Conservation (phyloP, 2,888 invertebrate genomes). For the Dugesia japonica region DNA sequence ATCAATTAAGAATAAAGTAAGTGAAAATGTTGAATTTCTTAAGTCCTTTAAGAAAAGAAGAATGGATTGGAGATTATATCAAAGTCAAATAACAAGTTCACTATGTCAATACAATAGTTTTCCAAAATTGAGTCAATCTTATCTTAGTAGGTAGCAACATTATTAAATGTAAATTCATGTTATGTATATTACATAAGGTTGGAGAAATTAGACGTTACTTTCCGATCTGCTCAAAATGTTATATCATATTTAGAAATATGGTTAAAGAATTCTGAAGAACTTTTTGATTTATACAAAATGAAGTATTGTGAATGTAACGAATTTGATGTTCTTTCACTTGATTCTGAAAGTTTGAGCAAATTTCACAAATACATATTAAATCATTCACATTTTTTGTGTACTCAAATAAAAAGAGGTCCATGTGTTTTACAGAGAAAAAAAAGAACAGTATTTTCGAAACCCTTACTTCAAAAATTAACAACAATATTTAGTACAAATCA, state of each 20-base stretch:
- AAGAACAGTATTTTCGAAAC: neutral
- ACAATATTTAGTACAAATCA: neutral
- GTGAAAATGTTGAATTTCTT: neutral
- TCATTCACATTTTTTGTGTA: neutral
- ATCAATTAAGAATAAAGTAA: neutral
- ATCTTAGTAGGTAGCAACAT: neutral
- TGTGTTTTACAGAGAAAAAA: neutral
- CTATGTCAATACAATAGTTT: neutral
- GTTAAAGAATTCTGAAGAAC: neutral
- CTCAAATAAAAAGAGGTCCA: neutral
- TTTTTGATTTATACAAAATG: neutral
- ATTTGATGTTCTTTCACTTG: neutral
- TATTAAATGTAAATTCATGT: too few relatives aligned
- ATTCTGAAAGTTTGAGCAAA: neutral
- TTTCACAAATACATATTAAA: neutral
- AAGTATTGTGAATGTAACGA: neutral
- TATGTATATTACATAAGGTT: too few relatives aligned
- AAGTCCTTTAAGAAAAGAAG: neutral
- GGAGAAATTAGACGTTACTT: neutral
- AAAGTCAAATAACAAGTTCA: conserved; percentile 5
- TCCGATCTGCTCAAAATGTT: neutral
- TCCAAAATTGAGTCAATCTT: conserved; percentile 5
- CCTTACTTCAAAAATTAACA: neutral
- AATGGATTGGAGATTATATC: neutral
- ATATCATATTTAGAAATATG: neutral